Conservation (phyloP, 2,888 invertebrate species). For the Drosophila mettleri region DNA sequence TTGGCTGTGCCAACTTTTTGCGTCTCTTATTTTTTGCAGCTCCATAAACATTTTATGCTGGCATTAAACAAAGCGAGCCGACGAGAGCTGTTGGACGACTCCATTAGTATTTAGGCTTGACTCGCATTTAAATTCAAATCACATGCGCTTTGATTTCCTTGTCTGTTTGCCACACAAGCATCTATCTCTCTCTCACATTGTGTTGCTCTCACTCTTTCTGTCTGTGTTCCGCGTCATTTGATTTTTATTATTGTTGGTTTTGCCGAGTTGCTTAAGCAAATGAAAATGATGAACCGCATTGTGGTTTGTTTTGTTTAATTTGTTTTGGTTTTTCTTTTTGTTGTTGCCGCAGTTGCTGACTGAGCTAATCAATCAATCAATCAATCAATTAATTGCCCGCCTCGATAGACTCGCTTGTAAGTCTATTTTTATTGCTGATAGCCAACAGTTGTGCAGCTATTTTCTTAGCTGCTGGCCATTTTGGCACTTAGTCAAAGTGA, state of each 20-base stretch:
- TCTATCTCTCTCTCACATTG: neutral
- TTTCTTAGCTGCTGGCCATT: constrained; percentile 54
- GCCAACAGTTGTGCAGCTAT: constrained; percentile 53
- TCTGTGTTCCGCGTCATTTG: constrained; percentile 5
- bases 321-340: constrained; percentile 26
- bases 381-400: constrained; percentile 75
- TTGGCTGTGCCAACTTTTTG: neutral
- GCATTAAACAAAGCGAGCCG: constrained; percentile 23
- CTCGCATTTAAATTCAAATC: constrained; percentile 74
- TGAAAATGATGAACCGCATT: constrained; percentile 65
- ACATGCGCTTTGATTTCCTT: constrained; percentile 55
- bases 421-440: constrained; percentile 73
- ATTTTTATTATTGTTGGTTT: constrained; percentile 36
- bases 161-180: neutral
- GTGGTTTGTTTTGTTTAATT: constrained; percentile 50
- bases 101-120: constrained; percentile 33
- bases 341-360: constrained; percentile 15
- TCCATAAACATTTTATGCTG: constrained; percentile 42
- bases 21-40: neutral
- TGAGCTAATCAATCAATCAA: constrained; percentile 75
- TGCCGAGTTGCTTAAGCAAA: constrained; percentile 57
- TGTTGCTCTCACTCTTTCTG: neutral
- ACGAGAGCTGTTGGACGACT: constrained; percentile 1
- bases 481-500: constrained; percentile 62
- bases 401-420: constrained; percentile 33